Evolutionary conservation across 1,140 invertebrate species (phyloP).

Genomic region (Zaprionus lachaisei): DNA sequence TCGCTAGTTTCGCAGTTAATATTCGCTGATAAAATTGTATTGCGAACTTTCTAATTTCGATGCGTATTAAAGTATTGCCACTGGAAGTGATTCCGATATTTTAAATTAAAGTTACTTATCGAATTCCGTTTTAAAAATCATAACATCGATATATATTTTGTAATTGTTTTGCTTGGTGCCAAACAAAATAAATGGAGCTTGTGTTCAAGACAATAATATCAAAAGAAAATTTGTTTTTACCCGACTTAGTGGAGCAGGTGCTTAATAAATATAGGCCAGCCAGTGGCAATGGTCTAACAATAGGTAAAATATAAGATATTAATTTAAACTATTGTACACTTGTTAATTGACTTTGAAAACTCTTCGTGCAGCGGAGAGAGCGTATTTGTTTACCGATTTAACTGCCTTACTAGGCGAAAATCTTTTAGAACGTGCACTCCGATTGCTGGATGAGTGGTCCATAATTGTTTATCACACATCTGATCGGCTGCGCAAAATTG

Average conservation of each 20-base stretch:
- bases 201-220: background rate
- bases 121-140: background rate
- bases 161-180: background rate
- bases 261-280: conserved; percentile 25
- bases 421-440: conserved; percentile 43
- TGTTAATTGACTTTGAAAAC: background rate
- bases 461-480: conserved; percentile 43
- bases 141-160: background rate
- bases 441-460: conserved; percentile 51
- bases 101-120: background rate
- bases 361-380: conserved; percentile 9
- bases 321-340: background rate
- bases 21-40: too few species aligned
- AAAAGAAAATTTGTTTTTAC: conserved; percentile 32
- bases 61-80: background rate
- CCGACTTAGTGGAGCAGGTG: conserved; percentile 31
- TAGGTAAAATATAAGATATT: conserved; percentile 5
- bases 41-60: too few species aligned
- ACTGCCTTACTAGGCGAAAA: conserved; percentile 41
- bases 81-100: background rate
- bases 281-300: conserved; percentile 4
- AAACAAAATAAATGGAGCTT: conserved; percentile 26
- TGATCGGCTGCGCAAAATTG: conserved; percentile 10
- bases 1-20: too few species aligned
- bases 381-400: conserved; percentile 35